phyloP scores from a whole-genome alignment of 2,113 vertebrate genomes.

The Paradisaea rubra region DNA sequence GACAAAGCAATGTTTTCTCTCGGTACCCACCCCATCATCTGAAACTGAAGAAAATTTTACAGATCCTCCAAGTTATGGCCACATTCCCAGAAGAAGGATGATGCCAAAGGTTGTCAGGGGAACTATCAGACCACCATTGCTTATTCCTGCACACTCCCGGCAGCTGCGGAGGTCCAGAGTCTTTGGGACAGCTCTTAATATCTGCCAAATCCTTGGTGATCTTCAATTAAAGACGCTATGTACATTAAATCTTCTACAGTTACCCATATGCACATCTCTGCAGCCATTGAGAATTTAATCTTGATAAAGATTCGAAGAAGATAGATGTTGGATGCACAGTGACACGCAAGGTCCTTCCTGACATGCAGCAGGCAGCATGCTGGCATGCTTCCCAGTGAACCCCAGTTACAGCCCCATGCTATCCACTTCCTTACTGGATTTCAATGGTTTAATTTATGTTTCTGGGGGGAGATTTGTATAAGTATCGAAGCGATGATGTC shows the following conservation, averaged over 20 bases:
- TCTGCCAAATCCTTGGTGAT: background rate
- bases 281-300: background rate
- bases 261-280: background rate
- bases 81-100: background rate
- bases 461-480: background rate
- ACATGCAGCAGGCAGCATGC: accelerated
- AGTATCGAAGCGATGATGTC: background rate
- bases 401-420: background rate
- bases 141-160: accelerated
- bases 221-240: accelerated
- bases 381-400: background rate
- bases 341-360: accelerated
- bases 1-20: background rate
- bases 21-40: background rate
- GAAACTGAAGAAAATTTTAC: background rate
- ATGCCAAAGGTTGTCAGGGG: background rate
- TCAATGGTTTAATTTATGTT: background rate
- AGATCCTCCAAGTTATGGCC: background rate
- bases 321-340: accelerated
- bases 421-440: background rate
- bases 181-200: background rate
- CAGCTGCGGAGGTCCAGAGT: background rate
- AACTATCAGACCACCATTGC: background rate
- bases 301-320: background rate
- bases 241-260: background rate